These are phyloP conservation scores for Dallia pectoralis DNA, from an alignment of 2,797 vertebrate genomes.

Conservation along the genomic window DNA sequence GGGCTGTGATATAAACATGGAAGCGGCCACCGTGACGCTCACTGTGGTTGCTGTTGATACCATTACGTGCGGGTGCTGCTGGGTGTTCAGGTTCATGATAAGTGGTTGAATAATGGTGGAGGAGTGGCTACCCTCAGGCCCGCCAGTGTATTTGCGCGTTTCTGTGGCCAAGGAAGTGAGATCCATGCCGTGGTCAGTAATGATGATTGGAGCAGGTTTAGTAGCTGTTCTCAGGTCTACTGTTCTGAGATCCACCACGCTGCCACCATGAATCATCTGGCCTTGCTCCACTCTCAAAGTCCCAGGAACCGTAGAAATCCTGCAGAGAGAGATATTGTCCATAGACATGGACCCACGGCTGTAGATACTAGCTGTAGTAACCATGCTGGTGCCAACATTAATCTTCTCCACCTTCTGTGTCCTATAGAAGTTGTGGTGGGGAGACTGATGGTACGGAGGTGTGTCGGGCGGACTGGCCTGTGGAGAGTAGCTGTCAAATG, in stretches of 20 bases:
- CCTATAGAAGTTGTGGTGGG: slow-evolving; percentile 74
- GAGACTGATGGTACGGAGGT: slow-evolving; percentile 81
- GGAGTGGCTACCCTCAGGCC: slow-evolving; percentile 84
- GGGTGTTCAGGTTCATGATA: slow-evolving; percentile 95
- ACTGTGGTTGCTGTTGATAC: slow-evolving; percentile 83
- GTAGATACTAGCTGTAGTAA: slow-evolving; percentile 79
- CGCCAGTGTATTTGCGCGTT: slow-evolving; percentile 87
- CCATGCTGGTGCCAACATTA: slow-evolving; percentile 77
- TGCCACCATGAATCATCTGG: slow-evolving; percentile 84
- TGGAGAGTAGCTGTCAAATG: slow-evolving; percentile 84
- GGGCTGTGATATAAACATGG: slow-evolving; percentile 91
- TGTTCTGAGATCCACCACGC: slow-evolving; percentile 90
- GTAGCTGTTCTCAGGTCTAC: slow-evolving; percentile 87
- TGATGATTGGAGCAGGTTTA: slow-evolving; percentile 87
- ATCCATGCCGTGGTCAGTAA: slow-evolving; percentile 98
- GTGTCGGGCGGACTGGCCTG: slow-evolving; percentile 77
- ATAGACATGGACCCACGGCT: slow-evolving; percentile 88
- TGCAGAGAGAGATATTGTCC: slow-evolving; percentile 95
- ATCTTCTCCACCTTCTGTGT: slow-evolving; percentile 78
- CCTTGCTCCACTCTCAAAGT: slow-evolving; percentile 92
- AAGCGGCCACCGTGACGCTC: slow-evolving; percentile 90
- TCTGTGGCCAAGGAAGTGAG: slow-evolving; percentile 94
- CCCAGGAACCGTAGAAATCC: slow-evolving; percentile 92
- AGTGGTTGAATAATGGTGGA: slow-evolving; percentile 91
- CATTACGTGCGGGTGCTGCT: slow-evolving; percentile 82